Evolutionary conservation across 2,113 vertebrate genomes (phyloP), one percentile per base, ranked within the genome.

Genomic region (Gadus macrocephalus): DNA sequence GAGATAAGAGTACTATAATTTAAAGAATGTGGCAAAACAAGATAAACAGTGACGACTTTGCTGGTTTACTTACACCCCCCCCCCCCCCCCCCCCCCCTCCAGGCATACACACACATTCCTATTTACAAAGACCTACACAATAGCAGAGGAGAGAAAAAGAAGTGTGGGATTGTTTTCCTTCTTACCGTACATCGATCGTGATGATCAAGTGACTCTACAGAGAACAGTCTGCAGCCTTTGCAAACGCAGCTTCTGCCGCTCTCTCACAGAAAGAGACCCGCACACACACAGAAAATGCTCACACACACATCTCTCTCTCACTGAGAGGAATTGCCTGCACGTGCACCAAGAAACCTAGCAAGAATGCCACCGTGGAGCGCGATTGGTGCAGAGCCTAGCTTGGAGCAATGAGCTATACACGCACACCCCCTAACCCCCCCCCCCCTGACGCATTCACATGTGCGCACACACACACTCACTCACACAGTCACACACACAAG

Each of bases 121-220:
- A 65, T n/a, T 66, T 63, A 77, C 25, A 71, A 60, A 76, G 20
- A 67, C 31, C 71, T 42, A 66, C n/a, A 27, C 61, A 49, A 31
- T 53, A 15, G 38, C 16, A 71, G 53, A 61, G 35, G 28, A 15
- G 56, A 16, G 20, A 12, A 59, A 28, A 31, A 65, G 35, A 42
- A 38, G 17, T 14, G 31, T 55, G 61, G 27, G 67, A 62, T 17
- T 60, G 28, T 11, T 61, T 35, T 60, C 71, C 64, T 80, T 74
- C 89, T 89, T 89, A 90, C 89, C 89, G 71, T 90, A 90, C 89
- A 90, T 90, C 69, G 77, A 70, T 85, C 70, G 83, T 85, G 82
- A 75, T 79, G 81, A 59, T 69, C 69, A 73, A 73, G 71, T 27
- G 20, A 66, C 56, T 70, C 74, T 81, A 73, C 74, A 71, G 67